Conservation (phyloP, 2,797 vertebrate species). For the Hozukius guyotensis region DNA sequence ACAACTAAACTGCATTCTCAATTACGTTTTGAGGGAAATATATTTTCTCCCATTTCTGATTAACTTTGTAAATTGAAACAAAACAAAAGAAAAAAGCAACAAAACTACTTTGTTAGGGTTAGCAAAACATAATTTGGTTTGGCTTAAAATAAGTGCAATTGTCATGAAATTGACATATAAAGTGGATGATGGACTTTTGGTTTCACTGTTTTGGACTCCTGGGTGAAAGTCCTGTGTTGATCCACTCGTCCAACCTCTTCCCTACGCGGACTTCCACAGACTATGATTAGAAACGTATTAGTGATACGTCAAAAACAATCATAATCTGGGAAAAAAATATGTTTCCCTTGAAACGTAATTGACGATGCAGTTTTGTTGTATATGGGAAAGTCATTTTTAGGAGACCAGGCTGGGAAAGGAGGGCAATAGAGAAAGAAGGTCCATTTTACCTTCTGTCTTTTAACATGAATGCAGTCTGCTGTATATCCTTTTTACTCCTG, state of each 20-base stretch:
- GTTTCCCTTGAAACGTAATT: too few species aligned
- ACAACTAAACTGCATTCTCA: background rate
- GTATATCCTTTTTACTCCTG: background rate
- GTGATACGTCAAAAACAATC: background rate
- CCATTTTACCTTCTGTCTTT: slow-evolving; percentile 9
- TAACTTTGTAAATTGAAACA: background rate
- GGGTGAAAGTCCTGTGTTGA: background rate
- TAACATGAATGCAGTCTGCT: slow-evolving; percentile 18
- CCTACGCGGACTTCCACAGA: background rate
- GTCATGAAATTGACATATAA: too few species aligned
- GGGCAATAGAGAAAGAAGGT: background rate
- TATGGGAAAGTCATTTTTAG: background rate
- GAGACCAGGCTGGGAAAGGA: background rate
- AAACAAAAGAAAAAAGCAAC: background rate
- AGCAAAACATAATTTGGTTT: background rate
- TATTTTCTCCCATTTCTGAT: background rate
- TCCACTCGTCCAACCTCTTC: background rate
- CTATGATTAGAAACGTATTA: background rate
- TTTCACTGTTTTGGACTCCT: background rate
- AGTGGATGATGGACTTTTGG: too few species aligned
- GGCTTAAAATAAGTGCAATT: background rate
- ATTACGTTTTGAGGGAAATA: background rate
- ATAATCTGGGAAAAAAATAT: too few species aligned
- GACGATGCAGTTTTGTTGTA: background rate
- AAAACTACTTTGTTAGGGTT: background rate